Conservation (phyloP, 2,113 vertebrate genomes). For the Phaethon lepturus region DNA sequence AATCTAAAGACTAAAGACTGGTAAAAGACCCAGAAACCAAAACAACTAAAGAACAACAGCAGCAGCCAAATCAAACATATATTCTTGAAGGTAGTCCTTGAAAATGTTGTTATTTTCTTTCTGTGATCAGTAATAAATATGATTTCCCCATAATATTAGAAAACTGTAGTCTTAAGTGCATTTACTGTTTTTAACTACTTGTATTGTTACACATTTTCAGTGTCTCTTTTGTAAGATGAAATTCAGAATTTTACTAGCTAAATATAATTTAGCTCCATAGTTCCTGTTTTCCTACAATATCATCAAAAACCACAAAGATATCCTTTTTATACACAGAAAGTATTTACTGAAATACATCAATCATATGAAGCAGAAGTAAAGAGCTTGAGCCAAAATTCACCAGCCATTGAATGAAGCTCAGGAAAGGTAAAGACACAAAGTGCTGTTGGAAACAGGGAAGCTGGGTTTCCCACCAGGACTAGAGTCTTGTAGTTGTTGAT, state of each 20-base stretch:
- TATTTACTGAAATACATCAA: neutral
- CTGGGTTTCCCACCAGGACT: neutral
- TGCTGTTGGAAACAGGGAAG: neutral
- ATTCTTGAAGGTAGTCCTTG: neutral
- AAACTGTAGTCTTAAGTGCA: neutral
- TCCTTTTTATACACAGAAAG: neutral
- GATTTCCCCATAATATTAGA: neutral
- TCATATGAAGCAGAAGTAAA: neutral
- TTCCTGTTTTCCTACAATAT: neutral
- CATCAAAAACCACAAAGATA: neutral
- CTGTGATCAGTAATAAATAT: neutral
- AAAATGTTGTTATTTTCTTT: neutral
- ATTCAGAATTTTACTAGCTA: neutral
- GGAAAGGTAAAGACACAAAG: neutral
- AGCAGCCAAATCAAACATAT: neutral
- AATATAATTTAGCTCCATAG: neutral
- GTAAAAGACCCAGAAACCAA: neutral
- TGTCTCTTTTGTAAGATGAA: neutral
- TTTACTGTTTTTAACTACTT: neutral
- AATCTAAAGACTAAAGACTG: neutral
- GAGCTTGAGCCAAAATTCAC: neutral
- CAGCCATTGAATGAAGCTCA: neutral
- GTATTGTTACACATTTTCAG: neutral
- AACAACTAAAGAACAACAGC: neutral
- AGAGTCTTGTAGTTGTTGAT: neutral